Evolutionary conservation across 2,888 invertebrate genomes (phyloP).

Genomic region (Stenurella melanura): DNA sequence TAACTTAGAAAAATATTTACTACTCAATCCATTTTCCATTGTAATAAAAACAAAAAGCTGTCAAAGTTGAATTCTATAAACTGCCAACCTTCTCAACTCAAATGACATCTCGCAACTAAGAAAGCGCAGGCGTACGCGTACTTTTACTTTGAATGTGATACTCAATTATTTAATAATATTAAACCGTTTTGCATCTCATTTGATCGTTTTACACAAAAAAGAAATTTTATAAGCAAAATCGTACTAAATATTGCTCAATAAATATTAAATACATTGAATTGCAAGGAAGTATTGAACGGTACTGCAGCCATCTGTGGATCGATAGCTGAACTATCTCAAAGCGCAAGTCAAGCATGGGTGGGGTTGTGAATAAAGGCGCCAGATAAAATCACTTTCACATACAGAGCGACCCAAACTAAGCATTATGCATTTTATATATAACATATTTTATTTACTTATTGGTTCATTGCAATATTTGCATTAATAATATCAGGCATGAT

Average conservation of each 20-base stretch:
- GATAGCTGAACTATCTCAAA: conserved; percentile 50
- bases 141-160: conserved; percentile 5
- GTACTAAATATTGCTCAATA: too few relatives aligned
- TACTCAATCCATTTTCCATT: conserved; percentile 28
- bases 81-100: conserved; percentile 21
- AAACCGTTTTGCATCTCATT: too few relatives aligned
- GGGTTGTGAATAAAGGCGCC: background rate
- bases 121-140: conserved; percentile 3
- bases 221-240: background rate
- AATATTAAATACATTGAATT: background rate
- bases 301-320: conserved; percentile 58
- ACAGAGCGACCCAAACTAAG: background rate
- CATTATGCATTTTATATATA: too few relatives aligned
- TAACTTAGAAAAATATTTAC: background rate
- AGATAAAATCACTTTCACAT: background rate
- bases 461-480: too few relatives aligned
- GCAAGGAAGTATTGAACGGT: background rate
- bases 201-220: background rate
- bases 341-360: conserved; percentile 41
- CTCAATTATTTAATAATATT: too few relatives aligned
- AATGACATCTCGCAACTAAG: conserved; percentile 22
- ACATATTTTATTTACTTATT: too few relatives aligned
- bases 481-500: too few relatives aligned
- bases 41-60: conserved; percentile 26
- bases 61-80: conserved; percentile 12